Conservation (phyloP, 2,797 vertebrate genomes). For the Fundulus diaphanus region DNA sequence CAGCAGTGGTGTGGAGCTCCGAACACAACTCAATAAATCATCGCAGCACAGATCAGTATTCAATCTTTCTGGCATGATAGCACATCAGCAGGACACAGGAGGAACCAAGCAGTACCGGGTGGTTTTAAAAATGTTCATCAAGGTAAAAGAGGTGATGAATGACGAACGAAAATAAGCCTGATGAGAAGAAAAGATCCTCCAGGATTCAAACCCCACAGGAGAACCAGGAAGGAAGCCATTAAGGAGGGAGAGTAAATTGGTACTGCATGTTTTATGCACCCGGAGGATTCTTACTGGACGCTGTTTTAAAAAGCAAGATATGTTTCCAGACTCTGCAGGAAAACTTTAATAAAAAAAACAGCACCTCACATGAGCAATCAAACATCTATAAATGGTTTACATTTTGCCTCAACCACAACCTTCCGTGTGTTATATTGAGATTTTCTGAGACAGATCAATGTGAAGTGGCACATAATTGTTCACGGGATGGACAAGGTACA, state of each 20-base stretch:
- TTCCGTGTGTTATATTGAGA: background rate
- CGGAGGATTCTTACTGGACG: background rate
- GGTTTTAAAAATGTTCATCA: background rate
- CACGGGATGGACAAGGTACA: background rate
- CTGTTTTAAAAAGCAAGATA: background rate
- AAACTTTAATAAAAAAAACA: background rate
- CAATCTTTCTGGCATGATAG: conserved; percentile 22
- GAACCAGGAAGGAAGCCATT: conserved; percentile 1
- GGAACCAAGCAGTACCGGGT: background rate
- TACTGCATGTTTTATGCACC: background rate
- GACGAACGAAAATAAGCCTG: background rate
- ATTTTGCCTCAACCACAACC: background rate
- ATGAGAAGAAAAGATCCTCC: background rate
- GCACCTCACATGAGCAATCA: background rate
- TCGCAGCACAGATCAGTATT: conserved; percentile 30
- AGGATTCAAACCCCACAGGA: background rate
- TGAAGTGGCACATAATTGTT: background rate
- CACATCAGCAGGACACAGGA: background rate
- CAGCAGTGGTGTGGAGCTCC: conserved; percentile 10
- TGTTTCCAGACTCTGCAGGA: background rate
- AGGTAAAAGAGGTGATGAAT: background rate
- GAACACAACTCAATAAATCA: conserved; percentile 54
- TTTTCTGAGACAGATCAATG: background rate
- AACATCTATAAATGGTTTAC: background rate
- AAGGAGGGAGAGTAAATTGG: background rate